Evolutionary conservation across 2,113 vertebrate species (phyloP).

Genomic region (Chiloscyllium plagiosum): DNA sequence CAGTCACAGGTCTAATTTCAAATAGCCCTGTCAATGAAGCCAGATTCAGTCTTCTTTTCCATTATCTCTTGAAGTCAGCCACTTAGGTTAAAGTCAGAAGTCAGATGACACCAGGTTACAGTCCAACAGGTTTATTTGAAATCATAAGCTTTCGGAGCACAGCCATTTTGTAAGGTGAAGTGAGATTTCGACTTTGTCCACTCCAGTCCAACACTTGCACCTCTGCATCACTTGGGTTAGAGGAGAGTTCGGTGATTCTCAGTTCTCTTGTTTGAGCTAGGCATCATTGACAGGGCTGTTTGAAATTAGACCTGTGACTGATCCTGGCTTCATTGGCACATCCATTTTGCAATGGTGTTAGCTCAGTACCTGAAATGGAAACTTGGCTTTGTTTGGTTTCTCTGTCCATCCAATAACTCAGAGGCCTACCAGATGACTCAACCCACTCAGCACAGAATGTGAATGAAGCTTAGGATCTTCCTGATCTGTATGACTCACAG

Average conservation of each 20-base stretch:
- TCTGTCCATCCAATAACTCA: not conserved
- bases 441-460: not conserved
- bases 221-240: no score
- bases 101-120: not conserved
- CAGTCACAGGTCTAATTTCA: not conserved
- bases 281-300: not conserved
- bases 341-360: not conserved
- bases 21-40: not conserved
- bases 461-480: not conserved
- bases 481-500: not conserved
- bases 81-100: not conserved
- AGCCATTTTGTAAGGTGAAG: no score
- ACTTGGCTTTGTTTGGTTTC: not conserved
- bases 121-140: no score
- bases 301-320: not conserved
- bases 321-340: not conserved
- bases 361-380: not conserved
- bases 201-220: no score
- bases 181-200: no score
- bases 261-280: not conserved
- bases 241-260: not conserved
- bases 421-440: not conserved
- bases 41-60: not conserved
- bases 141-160: no score
- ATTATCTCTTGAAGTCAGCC: not conserved